phyloP scores from a whole-genome alignment of 2,888 invertebrate species.

The Terebella lapidaria region DNA sequence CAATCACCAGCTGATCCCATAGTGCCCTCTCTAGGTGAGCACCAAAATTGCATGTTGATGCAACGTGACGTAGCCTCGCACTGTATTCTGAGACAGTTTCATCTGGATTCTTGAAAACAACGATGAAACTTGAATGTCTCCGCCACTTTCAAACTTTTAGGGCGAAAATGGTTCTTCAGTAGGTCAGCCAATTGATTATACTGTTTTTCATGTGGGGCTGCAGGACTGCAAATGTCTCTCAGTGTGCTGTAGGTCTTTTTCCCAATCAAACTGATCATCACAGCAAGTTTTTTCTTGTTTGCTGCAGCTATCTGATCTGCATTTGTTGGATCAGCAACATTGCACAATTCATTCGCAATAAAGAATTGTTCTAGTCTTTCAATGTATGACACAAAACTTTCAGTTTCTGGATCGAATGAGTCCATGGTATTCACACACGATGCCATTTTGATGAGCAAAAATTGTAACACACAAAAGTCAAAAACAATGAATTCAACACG shows the following conservation, averaged over 20 bases:
- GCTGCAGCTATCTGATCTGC: background rate
- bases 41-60: background rate
- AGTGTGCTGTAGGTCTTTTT: background rate
- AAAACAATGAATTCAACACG: no score
- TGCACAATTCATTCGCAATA: no score
- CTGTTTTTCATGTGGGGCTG: background rate
- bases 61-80: background rate
- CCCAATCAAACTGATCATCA: background rate
- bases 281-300: background rate
- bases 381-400: no score
- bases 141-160: background rate
- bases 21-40: background rate
- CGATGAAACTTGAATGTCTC: background rate
- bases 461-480: no score
- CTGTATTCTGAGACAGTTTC: background rate
- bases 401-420: no score
- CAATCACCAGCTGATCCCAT: background rate
- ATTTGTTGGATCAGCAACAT: no score
- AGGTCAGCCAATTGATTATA: background rate
- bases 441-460: no score
- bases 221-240: background rate
- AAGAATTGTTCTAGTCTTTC: no score
- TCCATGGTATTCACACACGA: no score
- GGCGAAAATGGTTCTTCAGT: background rate
- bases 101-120: background rate